Percentiles rank a stretch among this genome's conserved stretches.
Conservation (phyloP, 2,113 vertebrate species). For the Cyprinodon variegatus region DNA sequence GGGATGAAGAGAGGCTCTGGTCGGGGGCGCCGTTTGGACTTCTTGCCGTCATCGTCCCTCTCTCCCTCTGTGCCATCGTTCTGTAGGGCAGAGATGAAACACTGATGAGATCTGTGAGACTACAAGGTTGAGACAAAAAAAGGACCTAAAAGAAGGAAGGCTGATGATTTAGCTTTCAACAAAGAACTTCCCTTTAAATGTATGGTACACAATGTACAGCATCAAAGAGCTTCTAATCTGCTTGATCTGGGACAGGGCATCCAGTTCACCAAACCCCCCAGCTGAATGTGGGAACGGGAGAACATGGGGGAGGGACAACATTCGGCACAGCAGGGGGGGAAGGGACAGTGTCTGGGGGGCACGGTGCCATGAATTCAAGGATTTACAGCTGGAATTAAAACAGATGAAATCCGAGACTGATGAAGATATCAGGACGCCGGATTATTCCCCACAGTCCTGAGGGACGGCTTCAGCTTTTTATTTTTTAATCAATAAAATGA, state of each 20-base stretch:
- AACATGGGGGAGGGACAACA: conserved; percentile 61
- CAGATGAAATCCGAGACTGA: neutral
- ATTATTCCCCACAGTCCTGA: neutral
- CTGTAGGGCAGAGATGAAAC: conserved; percentile 39
- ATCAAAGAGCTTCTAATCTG: conserved; percentile 67
- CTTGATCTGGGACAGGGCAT: conserved; percentile 58
- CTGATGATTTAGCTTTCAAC: neutral
- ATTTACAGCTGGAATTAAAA: conserved; percentile 33
- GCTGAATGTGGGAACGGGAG: conserved; percentile 33
- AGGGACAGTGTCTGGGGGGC: conserved; percentile 23
- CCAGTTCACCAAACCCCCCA: conserved; percentile 31
- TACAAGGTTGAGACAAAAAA: neutral
- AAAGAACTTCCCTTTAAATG: neutral
- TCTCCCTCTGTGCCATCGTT: conserved; percentile 74
- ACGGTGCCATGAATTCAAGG: conserved; percentile 24
- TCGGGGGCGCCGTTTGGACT: conserved; percentile 91
- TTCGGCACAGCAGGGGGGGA: conserved; percentile 49
- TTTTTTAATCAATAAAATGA: neutral
- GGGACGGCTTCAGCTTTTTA: too few relatives aligned
- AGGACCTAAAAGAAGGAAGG: neutral
- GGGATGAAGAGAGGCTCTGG: conserved; percentile 98
- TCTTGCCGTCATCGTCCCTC: conserved; percentile 87
- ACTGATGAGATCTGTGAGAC: neutral
- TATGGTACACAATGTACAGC: conserved; percentile 48
- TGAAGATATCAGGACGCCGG: neutral